Conservation (phyloP, 2,797 vertebrate genomes). For the Remorina albescens region DNA sequence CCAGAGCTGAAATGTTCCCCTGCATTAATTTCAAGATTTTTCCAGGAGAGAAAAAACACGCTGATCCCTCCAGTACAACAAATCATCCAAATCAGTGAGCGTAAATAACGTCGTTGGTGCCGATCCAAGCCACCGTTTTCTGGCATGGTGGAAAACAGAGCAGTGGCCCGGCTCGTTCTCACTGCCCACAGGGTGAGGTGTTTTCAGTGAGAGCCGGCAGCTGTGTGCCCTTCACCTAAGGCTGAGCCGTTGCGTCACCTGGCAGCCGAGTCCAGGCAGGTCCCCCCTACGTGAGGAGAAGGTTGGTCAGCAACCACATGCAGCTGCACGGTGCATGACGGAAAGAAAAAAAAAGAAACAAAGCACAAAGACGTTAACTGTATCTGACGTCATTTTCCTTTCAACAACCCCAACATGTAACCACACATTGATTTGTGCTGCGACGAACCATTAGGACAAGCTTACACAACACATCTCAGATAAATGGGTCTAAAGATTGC, state of each 20-base stretch:
- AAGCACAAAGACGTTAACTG: background rate
- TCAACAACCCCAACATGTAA: background rate
- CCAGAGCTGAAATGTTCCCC: too few species aligned
- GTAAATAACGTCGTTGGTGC: background rate
- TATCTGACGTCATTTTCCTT: background rate
- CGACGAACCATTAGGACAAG: too few species aligned
- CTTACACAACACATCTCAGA: too few species aligned
- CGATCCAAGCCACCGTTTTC: background rate
- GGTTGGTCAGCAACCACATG: constrained; percentile 38
- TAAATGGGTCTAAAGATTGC: constrained; percentile 8
- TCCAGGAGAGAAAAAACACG: too few species aligned
- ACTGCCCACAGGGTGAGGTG: constrained; percentile 8
- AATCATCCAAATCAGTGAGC: background rate
- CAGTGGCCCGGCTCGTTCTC: background rate
- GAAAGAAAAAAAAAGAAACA: background rate
- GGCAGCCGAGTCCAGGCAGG: constrained; percentile 58
- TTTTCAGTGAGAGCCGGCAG: constrained; percentile 46
- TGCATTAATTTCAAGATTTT: too few species aligned
- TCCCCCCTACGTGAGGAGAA: constrained; percentile 45
- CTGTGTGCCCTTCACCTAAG: constrained; percentile 42
- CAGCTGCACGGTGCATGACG: constrained; percentile 44
- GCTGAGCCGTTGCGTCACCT: constrained; percentile 35
- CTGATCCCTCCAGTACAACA: too few species aligned
- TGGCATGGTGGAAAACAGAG: background rate
- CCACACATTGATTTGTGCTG: background rate